Evolutionary conservation across 2,113 vertebrate genomes (phyloP), one percentile per base, ranked within the genome.

Genomic region (rabbit (Oryctolagus cuniculus)): DNA sequence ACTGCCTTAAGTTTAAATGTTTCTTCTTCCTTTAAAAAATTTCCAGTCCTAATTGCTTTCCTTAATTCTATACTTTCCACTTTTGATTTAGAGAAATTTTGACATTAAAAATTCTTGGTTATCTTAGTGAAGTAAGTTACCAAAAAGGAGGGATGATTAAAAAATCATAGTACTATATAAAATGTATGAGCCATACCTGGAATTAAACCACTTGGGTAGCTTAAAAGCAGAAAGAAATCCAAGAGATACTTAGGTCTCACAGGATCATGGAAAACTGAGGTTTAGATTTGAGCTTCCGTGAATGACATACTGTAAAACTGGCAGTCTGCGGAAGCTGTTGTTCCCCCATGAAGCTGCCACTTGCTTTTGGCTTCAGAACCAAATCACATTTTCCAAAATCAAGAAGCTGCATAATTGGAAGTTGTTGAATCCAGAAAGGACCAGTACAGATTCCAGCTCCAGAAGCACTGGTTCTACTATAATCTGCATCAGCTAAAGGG

Each of bases 31-130:
- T 29, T 3, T 15, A 19, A 17, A 31, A 5, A 78, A 64, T 38
- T 10, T 21, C 6, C 70, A 16, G 11, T 38, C 29, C 9, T 64
- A 77, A 58, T 82, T 17, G 77, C 27, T 72, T 27, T 73, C 10
- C 17, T 74, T 24, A 77, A 27, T 79, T 87, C 13, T 63, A 31
- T 4, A 25, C 13, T 36, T 67, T n/a, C 64, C 6, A 66, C 4
- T 87, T 90, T 51, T 81, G 19, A 49, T 73, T 82, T 70, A 88
- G 27, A 80, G n/a, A 69, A 31, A 51, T 15, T 55, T 92, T 78
- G 3, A 72, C 27, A 22, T 72, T 81, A 78, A 79, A 73, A 2
- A 36, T 34, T 92, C 80, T 81, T 70, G 15, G 8, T 94, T 81
- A 15, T 66, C 8, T 51, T 73, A 34, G 10, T 67, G 61, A 94